phyloP scores from a whole-genome alignment of 2,797 vertebrate genomes.

The Hippocampus kuda region DNA sequence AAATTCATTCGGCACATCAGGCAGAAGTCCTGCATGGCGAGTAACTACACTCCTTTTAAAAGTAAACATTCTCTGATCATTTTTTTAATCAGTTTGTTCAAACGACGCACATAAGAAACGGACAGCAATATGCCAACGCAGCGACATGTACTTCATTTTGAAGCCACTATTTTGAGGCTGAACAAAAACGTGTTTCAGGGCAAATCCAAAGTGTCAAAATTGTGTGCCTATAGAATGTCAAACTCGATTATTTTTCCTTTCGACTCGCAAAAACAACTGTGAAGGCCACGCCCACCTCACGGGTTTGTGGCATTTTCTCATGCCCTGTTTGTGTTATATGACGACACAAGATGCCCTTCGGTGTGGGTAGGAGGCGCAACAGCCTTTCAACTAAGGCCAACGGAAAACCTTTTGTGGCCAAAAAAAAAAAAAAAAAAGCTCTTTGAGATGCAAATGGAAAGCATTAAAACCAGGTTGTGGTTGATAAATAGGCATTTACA shows the following conservation, averaged over 20 bases:
- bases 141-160: too few relatives aligned
- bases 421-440: neutral
- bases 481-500: neutral
- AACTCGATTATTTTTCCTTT: neutral
- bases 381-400: neutral
- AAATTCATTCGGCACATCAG: neutral
- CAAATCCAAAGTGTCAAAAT: too few relatives aligned
- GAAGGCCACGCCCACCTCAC: neutral
- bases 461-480: neutral
- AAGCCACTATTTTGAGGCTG: too few relatives aligned
- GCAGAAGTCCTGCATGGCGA: neutral
- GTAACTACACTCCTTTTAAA: neutral
- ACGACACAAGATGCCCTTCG: constrained; percentile 4
- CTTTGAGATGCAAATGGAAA: constrained; percentile 2
- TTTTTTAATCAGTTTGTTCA: too few relatives aligned
- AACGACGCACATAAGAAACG: too few relatives aligned
- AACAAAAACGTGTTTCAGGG: too few relatives aligned
- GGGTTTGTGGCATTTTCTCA: neutral
- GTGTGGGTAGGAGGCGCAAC: neutral
- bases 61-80: too few relatives aligned
- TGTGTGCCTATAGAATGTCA: too few relatives aligned
- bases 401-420: neutral
- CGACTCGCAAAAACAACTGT: neutral
- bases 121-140: too few relatives aligned
- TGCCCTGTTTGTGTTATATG: constrained; percentile 1